phyloP scores from a whole-genome alignment of 2,797 vertebrate species.

The Liasis olivaceus region DNA sequence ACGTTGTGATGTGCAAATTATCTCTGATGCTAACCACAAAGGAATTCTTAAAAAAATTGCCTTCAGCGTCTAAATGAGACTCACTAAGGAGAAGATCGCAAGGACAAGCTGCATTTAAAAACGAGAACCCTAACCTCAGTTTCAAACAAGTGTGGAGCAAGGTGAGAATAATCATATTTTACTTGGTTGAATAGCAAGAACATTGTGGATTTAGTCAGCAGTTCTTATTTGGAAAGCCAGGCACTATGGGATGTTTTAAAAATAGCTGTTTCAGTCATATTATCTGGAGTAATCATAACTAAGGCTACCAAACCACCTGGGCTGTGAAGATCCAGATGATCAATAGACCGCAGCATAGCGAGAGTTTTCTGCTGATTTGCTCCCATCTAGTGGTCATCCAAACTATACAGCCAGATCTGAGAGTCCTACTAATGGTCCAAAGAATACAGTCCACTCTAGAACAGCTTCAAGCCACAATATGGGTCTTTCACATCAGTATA shows the following conservation, averaged over 20 bases:
- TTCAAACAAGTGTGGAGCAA: neutral
- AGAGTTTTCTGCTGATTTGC: neutral
- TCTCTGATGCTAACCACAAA: conserved; percentile 32
- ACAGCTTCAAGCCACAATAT: neutral
- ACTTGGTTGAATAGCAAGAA: neutral
- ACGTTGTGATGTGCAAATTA: conserved; percentile 24
- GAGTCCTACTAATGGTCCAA: neutral
- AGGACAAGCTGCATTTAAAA: neutral
- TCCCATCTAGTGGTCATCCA: neutral
- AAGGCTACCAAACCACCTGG: neutral
- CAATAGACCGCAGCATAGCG: neutral
- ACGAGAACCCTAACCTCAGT: conserved; percentile 9
- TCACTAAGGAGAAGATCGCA: conserved; percentile 23
- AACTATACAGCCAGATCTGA: neutral
- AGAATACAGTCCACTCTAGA: neutral
- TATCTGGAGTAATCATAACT: neutral
- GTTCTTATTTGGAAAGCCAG: neutral
- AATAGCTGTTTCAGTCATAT: neutral
- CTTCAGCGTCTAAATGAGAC: conserved; percentile 33
- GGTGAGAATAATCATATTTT: conserved; percentile 33
- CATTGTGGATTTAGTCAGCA: neutral
- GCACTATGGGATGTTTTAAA: neutral
- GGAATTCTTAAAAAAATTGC: fast-evolving
- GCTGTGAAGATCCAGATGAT: neutral
- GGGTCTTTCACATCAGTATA: neutral